These are phyloP conservation scores for Lydus trimaculatus DNA, from an alignment of 2,888 invertebrate species.

Conservation along the genomic window DNA sequence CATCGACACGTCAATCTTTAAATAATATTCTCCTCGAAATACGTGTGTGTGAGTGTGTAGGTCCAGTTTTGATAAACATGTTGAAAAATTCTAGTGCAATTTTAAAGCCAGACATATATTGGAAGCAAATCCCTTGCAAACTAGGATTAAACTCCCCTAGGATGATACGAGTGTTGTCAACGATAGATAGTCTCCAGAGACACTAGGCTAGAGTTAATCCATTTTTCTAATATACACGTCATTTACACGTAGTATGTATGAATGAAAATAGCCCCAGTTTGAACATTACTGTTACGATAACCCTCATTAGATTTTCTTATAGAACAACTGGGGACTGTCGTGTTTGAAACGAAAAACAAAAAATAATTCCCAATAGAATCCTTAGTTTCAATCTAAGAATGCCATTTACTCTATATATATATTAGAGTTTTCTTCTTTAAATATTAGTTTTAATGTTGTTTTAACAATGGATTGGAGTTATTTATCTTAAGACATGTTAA, in stretches of 20 bases:
- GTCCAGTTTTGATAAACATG: constrained; percentile 4
- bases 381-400: background rate
- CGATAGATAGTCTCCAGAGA: constrained; percentile 59
- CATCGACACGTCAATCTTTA: constrained; percentile 3
- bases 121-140: constrained; percentile 24
- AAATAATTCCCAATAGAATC: background rate
- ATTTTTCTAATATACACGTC: constrained; percentile 60
- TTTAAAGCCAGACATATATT: constrained; percentile 13
- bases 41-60: no score
- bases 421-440: background rate
- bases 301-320: constrained; percentile 3
- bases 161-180: constrained; percentile 54
- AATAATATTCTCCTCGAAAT: background rate
- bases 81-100: background rate
- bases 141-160: constrained; percentile 45
- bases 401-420: background rate
- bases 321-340: constrained; percentile 9
- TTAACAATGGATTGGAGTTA: background rate
- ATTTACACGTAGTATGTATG: constrained; percentile 54
- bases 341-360: background rate
- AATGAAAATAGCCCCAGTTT: background rate
- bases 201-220: constrained; percentile 55
- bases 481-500: constrained; percentile 22
- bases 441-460: background rate
- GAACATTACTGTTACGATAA: constrained; percentile 9